A percentile compares a stretch with the other conserved stretches of the same genome.
Conservation (phyloP, 1,140 invertebrate genomes). For the Drosophila parabipectinata region DNA sequence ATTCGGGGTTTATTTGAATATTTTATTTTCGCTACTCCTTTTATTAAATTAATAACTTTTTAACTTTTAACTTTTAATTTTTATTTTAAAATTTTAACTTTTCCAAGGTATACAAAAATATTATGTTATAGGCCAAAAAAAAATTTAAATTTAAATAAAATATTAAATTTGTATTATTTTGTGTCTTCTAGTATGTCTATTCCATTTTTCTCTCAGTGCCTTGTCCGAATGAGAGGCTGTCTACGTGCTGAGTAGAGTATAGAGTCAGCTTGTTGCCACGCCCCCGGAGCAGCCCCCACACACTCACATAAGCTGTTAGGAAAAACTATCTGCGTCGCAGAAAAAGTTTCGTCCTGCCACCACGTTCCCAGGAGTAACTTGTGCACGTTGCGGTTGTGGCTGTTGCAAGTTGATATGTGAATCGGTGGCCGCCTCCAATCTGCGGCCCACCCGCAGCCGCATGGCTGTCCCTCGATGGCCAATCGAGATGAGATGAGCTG, state of each 20-base stretch:
- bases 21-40: no score
- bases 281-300: conserved; percentile 39
- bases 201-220: conserved; percentile 11
- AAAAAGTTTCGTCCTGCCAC: conserved; percentile 57
- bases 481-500: conserved; percentile 33
- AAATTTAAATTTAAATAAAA: no score
- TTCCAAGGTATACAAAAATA: no score
- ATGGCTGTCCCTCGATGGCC: conserved; percentile 10
- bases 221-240: conserved; percentile 25
- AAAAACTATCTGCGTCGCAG: conserved; percentile 68
- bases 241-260: conserved; percentile 57
- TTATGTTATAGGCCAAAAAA: no score
- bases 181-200: no score
- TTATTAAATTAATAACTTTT: no score
- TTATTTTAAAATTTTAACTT: no score
- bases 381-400: conserved; percentile 42
- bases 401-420: conserved; percentile 48
- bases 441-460: not conserved
- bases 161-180: no score
- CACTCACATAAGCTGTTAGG: conserved; percentile 42
- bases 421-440: conserved; percentile 28
- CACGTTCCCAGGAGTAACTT: conserved; percentile 47
- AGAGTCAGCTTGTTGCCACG: conserved; percentile 26
- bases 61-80: no score
- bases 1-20: no score